Evolutionary conservation across 1,140 invertebrate genomes (phyloP).

Genomic region (Sitophilus oryzae): DNA sequence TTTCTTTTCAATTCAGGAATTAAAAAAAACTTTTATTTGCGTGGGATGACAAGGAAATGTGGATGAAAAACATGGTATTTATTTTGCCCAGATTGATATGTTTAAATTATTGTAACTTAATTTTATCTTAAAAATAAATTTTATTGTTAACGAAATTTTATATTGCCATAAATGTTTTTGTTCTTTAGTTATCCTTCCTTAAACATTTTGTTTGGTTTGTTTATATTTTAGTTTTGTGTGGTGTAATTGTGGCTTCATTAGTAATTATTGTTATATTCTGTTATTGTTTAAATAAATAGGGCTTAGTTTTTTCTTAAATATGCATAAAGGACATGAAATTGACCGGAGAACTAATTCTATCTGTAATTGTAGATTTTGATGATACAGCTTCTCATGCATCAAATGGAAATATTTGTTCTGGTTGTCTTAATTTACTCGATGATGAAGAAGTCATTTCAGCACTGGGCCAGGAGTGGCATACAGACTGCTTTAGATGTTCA

Average conservation of each 20-base stretch:
- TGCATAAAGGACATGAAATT: too few relatives aligned
- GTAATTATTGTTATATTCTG: not conserved
- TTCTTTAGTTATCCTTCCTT: too few relatives aligned
- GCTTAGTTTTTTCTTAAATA: too few relatives aligned
- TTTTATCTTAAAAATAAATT: too few relatives aligned
- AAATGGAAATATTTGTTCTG: constrained; percentile 52
- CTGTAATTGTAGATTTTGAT: constrained; percentile 34
- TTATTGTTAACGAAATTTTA: too few relatives aligned
- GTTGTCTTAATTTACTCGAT: constrained; percentile 67
- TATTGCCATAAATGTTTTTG: too few relatives aligned
- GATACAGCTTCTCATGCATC: constrained; percentile 12
- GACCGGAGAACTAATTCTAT: too few relatives aligned
- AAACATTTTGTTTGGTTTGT: not conserved
- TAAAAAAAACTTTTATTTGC: constrained; percentile 6
- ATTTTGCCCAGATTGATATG: too few relatives aligned
- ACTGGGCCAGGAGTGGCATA: constrained; percentile 77
- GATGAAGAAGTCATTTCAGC: constrained; percentile 74
- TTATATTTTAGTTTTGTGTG: constrained; percentile 7
- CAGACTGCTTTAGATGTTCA: constrained; percentile 82
- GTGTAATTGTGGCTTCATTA: not conserved
- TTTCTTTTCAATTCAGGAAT: not conserved
- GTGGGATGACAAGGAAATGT: constrained; percentile 14
- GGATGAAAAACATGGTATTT: constrained; percentile 18
- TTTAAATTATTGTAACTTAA: not conserved
- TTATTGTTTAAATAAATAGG: not conserved